Evolutionary conservation across 2,113 vertebrate species (phyloP).

Genomic region (Sciurus niger): DNA sequence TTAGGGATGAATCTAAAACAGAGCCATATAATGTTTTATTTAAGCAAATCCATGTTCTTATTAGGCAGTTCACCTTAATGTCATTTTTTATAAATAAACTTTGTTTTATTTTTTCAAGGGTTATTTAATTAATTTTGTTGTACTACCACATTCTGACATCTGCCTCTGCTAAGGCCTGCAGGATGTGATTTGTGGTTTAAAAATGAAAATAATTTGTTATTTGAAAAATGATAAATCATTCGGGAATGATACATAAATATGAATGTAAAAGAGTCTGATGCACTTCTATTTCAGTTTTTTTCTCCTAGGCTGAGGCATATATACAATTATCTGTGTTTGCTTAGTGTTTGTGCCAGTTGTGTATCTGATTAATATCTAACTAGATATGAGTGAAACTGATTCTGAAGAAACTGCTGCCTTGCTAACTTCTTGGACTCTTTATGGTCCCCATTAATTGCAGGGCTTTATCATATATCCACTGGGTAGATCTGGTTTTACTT

Average conservation of each 20-base stretch:
- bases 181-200: conserved; percentile 76
- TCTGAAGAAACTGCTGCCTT: conserved; percentile 76
- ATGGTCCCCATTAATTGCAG: conserved; percentile 88
- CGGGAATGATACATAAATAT: conserved; percentile 57
- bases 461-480: conserved; percentile 84
- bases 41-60: conserved; percentile 78
- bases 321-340: neutral
- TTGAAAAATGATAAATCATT: conserved; percentile 71
- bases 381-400: conserved; percentile 81
- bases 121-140: conserved; percentile 80
- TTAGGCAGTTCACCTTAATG: conserved; percentile 82
- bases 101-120: conserved; percentile 81
- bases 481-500: conserved; percentile 90
- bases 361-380: conserved; percentile 82
- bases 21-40: conserved; percentile 76
- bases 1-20: conserved; percentile 83
- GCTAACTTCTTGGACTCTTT: conserved; percentile 76
- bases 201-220: conserved; percentile 76
- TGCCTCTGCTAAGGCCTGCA: conserved; percentile 72
- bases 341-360: conserved; percentile 68
- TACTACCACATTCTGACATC: conserved; percentile 65
- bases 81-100: conserved; percentile 82
- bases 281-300: neutral
- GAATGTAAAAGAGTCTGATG: conserved; percentile 54
- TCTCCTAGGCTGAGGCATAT: neutral